Conservation (phyloP, 53 echinoderm and acorn worm genomes). For the Zoroaster sp. region DNA sequence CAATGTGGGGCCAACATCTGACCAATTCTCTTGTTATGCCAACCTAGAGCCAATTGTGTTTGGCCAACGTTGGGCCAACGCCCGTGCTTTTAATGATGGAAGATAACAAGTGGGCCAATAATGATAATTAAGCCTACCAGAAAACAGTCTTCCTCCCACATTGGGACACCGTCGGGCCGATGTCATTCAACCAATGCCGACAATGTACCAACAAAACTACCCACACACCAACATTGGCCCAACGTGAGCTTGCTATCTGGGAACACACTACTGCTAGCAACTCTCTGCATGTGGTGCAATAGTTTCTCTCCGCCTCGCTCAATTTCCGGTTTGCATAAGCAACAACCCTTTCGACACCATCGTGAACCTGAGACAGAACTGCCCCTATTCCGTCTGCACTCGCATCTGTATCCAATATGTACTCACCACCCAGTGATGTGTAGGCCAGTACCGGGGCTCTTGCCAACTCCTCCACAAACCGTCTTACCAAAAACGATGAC, state of each 20-base stretch:
- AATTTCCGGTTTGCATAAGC: too few species aligned
- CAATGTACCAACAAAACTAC: neutral
- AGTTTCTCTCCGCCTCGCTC: too few species aligned
- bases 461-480: too few species aligned
- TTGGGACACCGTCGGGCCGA: neutral
- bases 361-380: neutral
- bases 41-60: neutral
- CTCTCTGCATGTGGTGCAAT: too few species aligned
- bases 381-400: too few species aligned
- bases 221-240: neutral
- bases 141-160: neutral
- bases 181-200: neutral
- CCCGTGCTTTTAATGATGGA: neutral
- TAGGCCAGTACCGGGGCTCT: too few species aligned
- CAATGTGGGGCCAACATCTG: neutral
- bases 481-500: too few species aligned
- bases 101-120: neutral
- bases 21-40: neutral
- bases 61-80: neutral
- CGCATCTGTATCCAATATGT: too few species aligned
- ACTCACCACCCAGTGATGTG: too few species aligned
- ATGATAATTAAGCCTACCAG: neutral
- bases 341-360: neutral
- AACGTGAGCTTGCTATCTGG: conserved; percentile 5
- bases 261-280: too few species aligned